phyloP scores from a whole-genome alignment of 2,113 vertebrate genomes.

The Aspidoscelis tigris region DNA sequence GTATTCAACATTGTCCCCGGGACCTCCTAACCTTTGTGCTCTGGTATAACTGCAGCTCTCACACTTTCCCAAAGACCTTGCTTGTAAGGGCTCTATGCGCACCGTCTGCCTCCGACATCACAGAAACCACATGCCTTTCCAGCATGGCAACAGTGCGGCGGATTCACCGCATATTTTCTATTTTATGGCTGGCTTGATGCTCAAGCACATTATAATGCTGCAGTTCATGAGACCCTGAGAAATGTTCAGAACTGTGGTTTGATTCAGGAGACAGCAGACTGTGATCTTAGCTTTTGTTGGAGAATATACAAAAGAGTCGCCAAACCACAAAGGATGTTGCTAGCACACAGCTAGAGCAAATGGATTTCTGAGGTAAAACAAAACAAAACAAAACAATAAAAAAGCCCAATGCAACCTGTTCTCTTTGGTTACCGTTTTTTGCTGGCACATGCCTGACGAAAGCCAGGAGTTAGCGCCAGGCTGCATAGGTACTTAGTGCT shows the following conservation, averaged over 20 bases:
- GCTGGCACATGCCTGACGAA: neutral
- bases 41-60: no score
- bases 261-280: neutral
- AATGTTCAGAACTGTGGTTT: neutral
- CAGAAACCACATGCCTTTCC: neutral
- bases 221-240: neutral
- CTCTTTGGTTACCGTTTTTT: neutral
- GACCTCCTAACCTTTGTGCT: no score
- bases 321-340: neutral
- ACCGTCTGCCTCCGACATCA: no score
- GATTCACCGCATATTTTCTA: neutral
- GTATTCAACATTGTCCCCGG: no score
- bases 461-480: neutral
- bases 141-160: neutral
- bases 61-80: no score
- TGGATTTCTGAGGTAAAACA: neutral
- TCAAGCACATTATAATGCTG: neutral
- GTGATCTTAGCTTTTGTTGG: neutral
- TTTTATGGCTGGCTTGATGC: no score
- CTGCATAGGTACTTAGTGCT: neutral
- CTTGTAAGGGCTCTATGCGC: neutral
- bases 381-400: no score
- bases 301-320: neutral
- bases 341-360: neutral
- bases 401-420: no score